Percentiles rank a stretch among this genome's conserved stretches.
Conservation (phyloP, 2,113 vertebrate genomes). For the Nycticorax nycticorax region DNA sequence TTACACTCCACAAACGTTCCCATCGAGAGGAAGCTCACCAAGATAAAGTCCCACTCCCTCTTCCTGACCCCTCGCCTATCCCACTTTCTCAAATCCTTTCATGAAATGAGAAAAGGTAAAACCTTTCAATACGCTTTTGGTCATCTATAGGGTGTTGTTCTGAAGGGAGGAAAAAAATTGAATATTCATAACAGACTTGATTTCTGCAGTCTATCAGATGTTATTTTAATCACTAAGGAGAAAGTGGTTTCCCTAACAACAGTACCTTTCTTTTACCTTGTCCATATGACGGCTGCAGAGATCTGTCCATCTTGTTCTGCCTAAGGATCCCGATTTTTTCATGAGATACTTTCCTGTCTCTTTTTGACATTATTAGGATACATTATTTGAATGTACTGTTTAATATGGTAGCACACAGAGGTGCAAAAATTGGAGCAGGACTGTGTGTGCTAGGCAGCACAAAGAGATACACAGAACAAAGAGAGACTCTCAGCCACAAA, state of each 20-base stretch:
- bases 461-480: background rate
- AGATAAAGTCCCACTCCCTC: background rate
- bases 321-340: background rate
- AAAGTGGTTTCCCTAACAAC: background rate
- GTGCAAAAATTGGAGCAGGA: background rate
- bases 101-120: background rate
- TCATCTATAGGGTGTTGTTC: background rate
- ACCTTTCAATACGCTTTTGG: fast-evolving
- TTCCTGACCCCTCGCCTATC: background rate
- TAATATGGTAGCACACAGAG: background rate
- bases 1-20: background rate
- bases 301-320: background rate
- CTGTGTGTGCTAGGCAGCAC: background rate
- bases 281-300: background rate
- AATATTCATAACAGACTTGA: background rate
- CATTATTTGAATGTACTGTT: background rate
- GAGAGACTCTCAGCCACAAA: background rate
- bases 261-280: background rate
- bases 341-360: background rate
- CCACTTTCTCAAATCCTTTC: background rate
- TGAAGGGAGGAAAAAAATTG: background rate
- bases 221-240: background rate
- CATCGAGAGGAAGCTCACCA: background rate
- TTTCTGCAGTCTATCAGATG: background rate
- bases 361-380: background rate